A percentile compares a stretch with the other conserved stretches of the same genome.
phyloP scores from a whole-genome alignment of 2,888 invertebrate species.

The Tachina fera region DNA sequence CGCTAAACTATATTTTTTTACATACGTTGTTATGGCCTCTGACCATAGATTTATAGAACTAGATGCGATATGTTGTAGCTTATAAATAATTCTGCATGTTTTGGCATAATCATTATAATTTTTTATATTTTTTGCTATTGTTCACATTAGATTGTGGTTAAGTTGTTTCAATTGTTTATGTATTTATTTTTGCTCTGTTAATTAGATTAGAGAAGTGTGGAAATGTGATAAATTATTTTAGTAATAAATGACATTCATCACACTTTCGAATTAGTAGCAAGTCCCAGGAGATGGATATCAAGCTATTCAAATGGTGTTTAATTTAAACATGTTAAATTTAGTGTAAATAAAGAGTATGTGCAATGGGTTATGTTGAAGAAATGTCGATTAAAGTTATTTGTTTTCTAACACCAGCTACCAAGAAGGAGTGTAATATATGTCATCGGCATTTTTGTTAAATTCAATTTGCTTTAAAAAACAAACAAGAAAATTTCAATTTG shows the following conservation, averaged over 20 bases:
- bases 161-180: conserved; percentile 33
- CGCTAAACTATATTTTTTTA: too few species aligned
- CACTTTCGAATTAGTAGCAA: conserved; percentile 32
- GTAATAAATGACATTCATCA: conserved; percentile 53
- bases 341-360: too few species aligned
- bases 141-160: conserved; percentile 28
- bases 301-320: neutral
- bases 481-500: too few species aligned
- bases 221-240: conserved; percentile 58
- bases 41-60: too few species aligned
- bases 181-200: conserved; percentile 15
- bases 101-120: neutral
- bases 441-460: too few species aligned
- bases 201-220: conserved; percentile 52
- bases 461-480: too few species aligned
- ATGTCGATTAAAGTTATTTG: too few species aligned
- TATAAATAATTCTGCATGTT: neutral
- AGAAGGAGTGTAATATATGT: too few species aligned
- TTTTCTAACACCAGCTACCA: too few species aligned
- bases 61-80: conserved; percentile 2
- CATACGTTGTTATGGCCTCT: too few species aligned
- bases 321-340: too few species aligned
- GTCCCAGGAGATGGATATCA: neutral
- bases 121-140: neutral
- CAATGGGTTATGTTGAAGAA: too few species aligned